A percentile compares a stretch with the other conserved stretches of the same genome.
Conservation (phyloP, 2,888 invertebrate genomes). For the Syrphus vitripennis region DNA sequence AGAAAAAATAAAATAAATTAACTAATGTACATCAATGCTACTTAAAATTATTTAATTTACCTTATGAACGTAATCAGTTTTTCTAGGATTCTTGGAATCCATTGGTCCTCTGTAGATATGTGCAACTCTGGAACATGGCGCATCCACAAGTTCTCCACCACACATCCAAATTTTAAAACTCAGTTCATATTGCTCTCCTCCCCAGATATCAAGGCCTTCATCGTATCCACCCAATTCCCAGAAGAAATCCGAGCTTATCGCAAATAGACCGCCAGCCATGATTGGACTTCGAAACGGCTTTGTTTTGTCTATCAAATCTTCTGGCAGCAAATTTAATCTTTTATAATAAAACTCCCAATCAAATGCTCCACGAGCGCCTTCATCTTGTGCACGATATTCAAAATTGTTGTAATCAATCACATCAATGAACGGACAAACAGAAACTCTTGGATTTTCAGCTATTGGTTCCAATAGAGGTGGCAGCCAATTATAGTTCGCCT, state of each 20-base stretch:
- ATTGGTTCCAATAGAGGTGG: slow-evolving; percentile 96
- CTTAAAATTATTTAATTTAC: slow-evolving; percentile 72
- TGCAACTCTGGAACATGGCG: slow-evolving; percentile 95
- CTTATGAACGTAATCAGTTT: slow-evolving; percentile 91
- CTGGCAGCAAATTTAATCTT: slow-evolving; percentile 87
- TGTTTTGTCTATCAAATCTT: slow-evolving; percentile 77
- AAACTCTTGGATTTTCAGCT: slow-evolving; percentile 90
- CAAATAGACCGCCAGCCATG: slow-evolving; percentile 99
- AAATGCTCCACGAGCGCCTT: slow-evolving; percentile 96
- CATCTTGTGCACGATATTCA: slow-evolving; percentile 96
- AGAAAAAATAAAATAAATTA: neutral
- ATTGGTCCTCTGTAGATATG: slow-evolving; percentile 91
- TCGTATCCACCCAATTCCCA: slow-evolving; percentile 98
- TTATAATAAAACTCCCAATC: slow-evolving; percentile 99
- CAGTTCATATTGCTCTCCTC: slow-evolving; percentile 98
- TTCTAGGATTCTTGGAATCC: slow-evolving; percentile 95
- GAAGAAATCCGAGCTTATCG: slow-evolving; percentile 95
- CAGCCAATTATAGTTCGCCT: slow-evolving; percentile 95
- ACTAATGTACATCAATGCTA: neutral
- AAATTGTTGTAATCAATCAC: slow-evolving; percentile 96
- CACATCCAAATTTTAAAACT: slow-evolving; percentile 99
- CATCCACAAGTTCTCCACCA: slow-evolving; percentile 95
- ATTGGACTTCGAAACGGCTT: slow-evolving; percentile 89
- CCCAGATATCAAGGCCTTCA: slow-evolving; percentile 97
- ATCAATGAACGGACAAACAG: slow-evolving; percentile 98